Conservation (phyloP, 2,888 invertebrate genomes). For the Pseudeuparius sepicola region DNA sequence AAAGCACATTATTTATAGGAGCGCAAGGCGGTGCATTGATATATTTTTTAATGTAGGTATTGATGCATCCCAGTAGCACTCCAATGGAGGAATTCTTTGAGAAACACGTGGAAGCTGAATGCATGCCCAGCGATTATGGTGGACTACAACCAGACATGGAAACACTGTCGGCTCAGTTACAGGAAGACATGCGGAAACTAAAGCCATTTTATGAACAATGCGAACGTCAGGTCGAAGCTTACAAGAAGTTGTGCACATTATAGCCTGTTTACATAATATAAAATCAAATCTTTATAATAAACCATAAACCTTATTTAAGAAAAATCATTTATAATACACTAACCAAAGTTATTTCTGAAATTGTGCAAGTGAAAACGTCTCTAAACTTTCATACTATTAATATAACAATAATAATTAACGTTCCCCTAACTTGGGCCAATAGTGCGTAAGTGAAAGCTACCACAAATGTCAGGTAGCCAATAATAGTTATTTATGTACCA, state of each 20-base stretch:
- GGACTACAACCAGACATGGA: conserved; percentile 45
- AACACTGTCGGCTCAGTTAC: conserved; percentile 44
- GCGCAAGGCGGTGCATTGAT: conserved; percentile 8
- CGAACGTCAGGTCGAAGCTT: conserved; percentile 31
- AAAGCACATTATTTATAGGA: background rate
- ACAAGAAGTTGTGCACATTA: conserved; percentile 30
- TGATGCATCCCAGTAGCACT: conserved; percentile 48
- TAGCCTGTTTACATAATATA: background rate
- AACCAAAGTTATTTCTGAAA: no score
- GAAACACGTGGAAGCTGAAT: conserved; percentile 38
- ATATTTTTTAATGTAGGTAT: conserved; percentile 40
- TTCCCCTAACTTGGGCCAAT: no score
- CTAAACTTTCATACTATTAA: no score
- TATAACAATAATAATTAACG: no score
- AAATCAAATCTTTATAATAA: no score
- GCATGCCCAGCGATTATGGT: conserved; percentile 47
- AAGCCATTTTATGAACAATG: conserved; percentile 30
- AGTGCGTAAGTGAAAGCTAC: no score
- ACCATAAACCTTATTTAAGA: no score
- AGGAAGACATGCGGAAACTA: conserved; percentile 28
- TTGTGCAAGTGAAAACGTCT: no score
- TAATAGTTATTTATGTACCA: no score
- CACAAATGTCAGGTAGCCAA: no score
- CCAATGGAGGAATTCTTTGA: conserved; percentile 46
- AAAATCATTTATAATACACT: no score